These are phyloP conservation scores for Pempheris klunzingeri DNA, from an alignment of 2,797 vertebrate species.

Conservation along the genomic window DNA sequence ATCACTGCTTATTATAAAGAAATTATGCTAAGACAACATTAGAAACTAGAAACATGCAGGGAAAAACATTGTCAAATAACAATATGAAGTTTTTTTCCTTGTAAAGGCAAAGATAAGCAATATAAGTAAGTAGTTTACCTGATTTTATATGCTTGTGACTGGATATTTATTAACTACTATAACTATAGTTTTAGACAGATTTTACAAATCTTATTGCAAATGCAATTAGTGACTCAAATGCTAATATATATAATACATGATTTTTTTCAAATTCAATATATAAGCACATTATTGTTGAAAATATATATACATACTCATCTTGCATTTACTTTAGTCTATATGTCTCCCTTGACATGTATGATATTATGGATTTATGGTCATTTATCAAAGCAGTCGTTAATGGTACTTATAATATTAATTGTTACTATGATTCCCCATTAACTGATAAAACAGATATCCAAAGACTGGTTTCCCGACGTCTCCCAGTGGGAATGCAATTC, in stretches of 20 bases:
- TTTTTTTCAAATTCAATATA: no score
- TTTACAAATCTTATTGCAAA: background rate
- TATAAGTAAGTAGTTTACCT: background rate
- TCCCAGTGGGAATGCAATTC: background rate
- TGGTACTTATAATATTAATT: no score
- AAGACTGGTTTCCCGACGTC: background rate
- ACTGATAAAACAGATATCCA: no score
- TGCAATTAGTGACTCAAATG: background rate
- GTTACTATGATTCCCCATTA: no score
- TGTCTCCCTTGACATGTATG: background rate
- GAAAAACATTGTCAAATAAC: background rate
- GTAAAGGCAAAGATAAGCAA: background rate
- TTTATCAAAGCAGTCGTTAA: background rate
- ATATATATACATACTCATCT: background rate
- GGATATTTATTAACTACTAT: background rate
- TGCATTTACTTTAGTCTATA: background rate
- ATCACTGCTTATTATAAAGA: background rate
- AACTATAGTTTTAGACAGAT: background rate
- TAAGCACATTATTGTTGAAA: background rate
- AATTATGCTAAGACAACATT: background rate
- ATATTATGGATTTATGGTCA: background rate
- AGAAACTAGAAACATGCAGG: background rate
- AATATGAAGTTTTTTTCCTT: background rate
- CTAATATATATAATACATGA: background rate
- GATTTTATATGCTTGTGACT: background rate